phyloP scores from a whole-genome alignment of 2,888 invertebrate genomes.

The Euclidia mi region DNA sequence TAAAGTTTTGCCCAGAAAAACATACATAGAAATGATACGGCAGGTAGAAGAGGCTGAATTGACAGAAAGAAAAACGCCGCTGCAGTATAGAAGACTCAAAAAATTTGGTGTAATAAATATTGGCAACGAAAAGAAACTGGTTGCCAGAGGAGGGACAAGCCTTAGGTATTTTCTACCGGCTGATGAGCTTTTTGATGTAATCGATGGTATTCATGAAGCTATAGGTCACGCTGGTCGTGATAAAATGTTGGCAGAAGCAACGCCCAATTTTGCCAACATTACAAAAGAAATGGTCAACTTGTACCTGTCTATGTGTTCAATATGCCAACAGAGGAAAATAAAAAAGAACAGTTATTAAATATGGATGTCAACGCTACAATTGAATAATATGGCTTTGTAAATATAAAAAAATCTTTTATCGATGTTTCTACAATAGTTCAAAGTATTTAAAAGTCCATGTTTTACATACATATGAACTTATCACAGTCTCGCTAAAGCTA shows the following conservation, averaged over 20 bases:
- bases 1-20: constrained; percentile 22
- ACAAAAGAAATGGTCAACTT: constrained; percentile 48
- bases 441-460: too few species aligned
- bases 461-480: too few species aligned
- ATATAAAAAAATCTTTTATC: too few species aligned
- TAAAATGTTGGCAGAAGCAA: constrained; percentile 40
- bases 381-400: too few species aligned
- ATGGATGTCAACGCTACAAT: not conserved
- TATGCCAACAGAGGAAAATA: constrained; percentile 48
- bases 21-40: constrained; percentile 11
- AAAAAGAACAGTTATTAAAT: constrained; percentile 53
- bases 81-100: constrained; percentile 21
- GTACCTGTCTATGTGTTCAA: constrained; percentile 50
- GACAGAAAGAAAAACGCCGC: constrained; percentile 12
- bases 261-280: constrained; percentile 52
- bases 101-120: constrained; percentile 16
- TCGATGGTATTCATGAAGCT: constrained; percentile 52
- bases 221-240: constrained; percentile 59
- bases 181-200: constrained; percentile 26
- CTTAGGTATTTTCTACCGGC: constrained; percentile 23
- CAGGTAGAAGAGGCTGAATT: constrained; percentile 19
- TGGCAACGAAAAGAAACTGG: constrained; percentile 16
- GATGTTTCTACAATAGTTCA: too few species aligned
- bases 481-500: too few species aligned
- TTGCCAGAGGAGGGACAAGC: constrained; percentile 12